phyloP scores from a whole-genome alignment of 2,113 vertebrate species.

The Zosterops borbonicus region DNA sequence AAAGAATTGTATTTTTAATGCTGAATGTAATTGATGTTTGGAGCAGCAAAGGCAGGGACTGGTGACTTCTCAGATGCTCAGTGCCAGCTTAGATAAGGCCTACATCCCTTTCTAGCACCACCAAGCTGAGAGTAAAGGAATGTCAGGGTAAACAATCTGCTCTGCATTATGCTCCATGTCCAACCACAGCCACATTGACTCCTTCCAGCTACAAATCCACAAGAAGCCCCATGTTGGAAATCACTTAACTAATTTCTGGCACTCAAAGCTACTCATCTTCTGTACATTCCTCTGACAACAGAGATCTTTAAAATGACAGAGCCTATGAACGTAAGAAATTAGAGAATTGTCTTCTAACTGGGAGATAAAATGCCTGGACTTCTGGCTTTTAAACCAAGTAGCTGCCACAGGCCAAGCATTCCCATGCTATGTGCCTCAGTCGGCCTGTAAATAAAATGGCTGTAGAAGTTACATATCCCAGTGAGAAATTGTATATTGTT shows the following conservation, averaged over 20 bases:
- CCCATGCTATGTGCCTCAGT: background rate
- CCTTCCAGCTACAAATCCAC: constrained; percentile 41
- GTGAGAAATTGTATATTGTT: background rate
- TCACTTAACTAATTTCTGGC: constrained; percentile 25
- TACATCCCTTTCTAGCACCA: background rate
- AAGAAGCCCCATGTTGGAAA: background rate
- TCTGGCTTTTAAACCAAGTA: background rate
- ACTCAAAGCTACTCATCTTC: constrained; percentile 14
- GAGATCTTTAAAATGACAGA: background rate
- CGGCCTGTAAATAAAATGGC: background rate
- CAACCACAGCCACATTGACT: constrained; percentile 8
- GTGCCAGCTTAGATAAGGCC: background rate
- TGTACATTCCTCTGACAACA: background rate
- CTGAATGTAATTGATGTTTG: background rate
- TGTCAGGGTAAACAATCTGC: background rate
- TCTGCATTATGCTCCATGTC: background rate
- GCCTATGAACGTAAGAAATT: background rate
- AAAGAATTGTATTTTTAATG: background rate
- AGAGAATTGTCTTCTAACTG: background rate
- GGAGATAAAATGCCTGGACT: background rate
- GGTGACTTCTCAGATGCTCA: background rate
- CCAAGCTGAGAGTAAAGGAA: background rate
- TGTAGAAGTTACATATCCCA: background rate
- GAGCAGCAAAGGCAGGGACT: background rate
- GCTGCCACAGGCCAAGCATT: background rate